Percentiles rank a stretch among this genome's conserved stretches.
phyloP scores from a whole-genome alignment of 2,888 invertebrate species.

The Caenorhabditis sinica region DNA sequence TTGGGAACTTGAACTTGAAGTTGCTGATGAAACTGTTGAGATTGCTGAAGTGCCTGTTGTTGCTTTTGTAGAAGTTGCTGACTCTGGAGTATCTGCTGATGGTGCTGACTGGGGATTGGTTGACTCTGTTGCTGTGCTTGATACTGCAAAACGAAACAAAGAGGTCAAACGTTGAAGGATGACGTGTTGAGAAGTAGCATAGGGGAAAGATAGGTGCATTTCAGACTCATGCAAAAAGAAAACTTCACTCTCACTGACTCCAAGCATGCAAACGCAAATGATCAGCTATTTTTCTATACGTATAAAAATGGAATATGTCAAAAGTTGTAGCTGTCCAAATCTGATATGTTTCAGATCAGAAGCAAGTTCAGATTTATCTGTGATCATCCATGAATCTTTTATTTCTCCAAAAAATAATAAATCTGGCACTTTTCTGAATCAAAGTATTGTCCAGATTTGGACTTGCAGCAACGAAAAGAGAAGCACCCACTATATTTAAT shows the following conservation, averaged over 20 bases:
- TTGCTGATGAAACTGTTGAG: neutral
- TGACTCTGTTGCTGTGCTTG: slow-evolving; percentile 9
- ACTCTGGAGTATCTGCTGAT: neutral
- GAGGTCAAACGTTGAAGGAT: slow-evolving; percentile 12
- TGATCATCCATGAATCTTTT: too few species aligned
- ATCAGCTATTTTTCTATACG: neutral
- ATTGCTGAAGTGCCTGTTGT: slow-evolving; percentile 8
- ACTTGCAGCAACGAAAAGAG: too few species aligned
- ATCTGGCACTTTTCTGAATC: too few species aligned
- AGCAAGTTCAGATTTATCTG: too few species aligned
- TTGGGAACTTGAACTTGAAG: slow-evolving; percentile 10
- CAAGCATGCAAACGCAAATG: neutral
- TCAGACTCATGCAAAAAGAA: slow-evolving; percentile 12
- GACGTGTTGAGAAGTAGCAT: neutral
- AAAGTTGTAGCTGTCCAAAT: too few species aligned
- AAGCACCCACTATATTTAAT: neutral
- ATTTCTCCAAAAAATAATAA: too few species aligned
- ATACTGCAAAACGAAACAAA: slow-evolving; percentile 39
- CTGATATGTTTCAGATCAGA: too few species aligned
- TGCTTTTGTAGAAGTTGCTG: neutral
- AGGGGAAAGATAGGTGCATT: neutral
- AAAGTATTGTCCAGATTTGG: too few species aligned
- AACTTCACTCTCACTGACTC: neutral
- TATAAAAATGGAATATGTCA: too few species aligned
- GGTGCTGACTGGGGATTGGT: slow-evolving; percentile 4